Evolutionary conservation across 2,113 vertebrate genomes (phyloP), one percentile per base, ranked within the genome.

Genomic region (Myrmophylax atrothorax): DNA sequence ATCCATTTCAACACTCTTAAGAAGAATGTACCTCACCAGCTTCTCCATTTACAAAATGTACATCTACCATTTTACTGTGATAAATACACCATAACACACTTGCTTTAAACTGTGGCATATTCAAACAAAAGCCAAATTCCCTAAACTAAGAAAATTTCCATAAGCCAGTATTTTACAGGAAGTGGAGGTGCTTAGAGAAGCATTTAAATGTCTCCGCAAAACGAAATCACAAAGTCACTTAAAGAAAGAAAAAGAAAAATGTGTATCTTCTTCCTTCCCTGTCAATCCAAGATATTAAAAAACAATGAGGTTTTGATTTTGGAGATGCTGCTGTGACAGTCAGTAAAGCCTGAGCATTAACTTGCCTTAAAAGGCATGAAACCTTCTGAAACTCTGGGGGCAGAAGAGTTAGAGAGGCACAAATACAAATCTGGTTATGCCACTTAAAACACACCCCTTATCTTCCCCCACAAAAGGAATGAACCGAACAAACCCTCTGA

Each of bases 341-440:
- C 18, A 75, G 38, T 38, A 75, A 85, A 56, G 74, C 70, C 7
- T 15, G 35, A 74, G 52, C 35, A 38, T 60, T 55, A 86, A 74
- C 52, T 52, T 91, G 52, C 70, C 47, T 82, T 56, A 89, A 90
- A 91, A 84, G 56, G 52, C 0, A 1, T 60, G 64, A 89, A 93
- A 75, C 42, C 66, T 80, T 59, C 62, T 81, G 84, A 92, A 86
- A 86, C 55, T 70, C 38, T 78, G 73, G 68, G 73, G 79, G 88
- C 47, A 86, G 89, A 89, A 58, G 40, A 93, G 37, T 37, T 63
- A 59, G 22, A 93, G n/a, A 89, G 38, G 53, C 66, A 91, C 26
- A 79, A 24, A 73, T 89, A 84, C 63, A 86, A 66, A 83, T 95
- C 70, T 92, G 94, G 93, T 89, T 86, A 94, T 69, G 92, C 89